phyloP scores from a whole-genome alignment of 2,113 vertebrate genomes.

The Trematomus loennbergii region DNA sequence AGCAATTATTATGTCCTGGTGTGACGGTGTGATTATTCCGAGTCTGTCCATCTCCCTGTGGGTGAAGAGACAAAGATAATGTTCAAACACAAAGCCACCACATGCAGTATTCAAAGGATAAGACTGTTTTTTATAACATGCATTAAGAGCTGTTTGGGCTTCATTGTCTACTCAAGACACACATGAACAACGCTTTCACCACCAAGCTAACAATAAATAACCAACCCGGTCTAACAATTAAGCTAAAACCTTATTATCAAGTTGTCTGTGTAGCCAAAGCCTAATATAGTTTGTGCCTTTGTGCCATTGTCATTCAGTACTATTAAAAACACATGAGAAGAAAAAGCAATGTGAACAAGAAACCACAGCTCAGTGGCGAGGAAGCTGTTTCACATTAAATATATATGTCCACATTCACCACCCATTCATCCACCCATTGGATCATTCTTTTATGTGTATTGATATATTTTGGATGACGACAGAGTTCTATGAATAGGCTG shows the following conservation, averaged over 20 bases:
- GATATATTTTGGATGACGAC: neutral
- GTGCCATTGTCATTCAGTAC: constrained; percentile 19
- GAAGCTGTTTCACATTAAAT: neutral
- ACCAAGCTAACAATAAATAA: constrained; percentile 20
- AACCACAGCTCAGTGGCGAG: neutral
- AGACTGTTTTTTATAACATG: neutral
- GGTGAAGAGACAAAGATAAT: constrained; percentile 41
- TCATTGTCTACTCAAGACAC: constrained; percentile 4
- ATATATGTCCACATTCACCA: neutral
- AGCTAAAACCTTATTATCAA: constrained; percentile 13
- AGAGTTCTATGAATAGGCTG: neutral
- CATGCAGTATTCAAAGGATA: constrained; percentile 16
- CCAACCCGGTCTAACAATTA: constrained; percentile 16
- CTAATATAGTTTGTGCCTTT: constrained; percentile 38
- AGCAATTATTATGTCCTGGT: constrained; percentile 95
- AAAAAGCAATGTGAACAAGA: constrained; percentile 9
- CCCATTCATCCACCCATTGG: neutral
- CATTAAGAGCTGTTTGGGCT: constrained; percentile 11
- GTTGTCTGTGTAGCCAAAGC: constrained; percentile 5
- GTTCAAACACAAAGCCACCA: constrained; percentile 14
- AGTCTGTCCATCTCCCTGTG: constrained; percentile 93
- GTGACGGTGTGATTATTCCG: constrained; percentile 89
- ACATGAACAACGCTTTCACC: constrained; percentile 6
- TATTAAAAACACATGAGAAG: constrained; percentile 16
- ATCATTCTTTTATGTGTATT: neutral